Base-by-base conservation (phyloP, 2,113 vertebrate species). In the Erythrocercus mccallii region DNA sequence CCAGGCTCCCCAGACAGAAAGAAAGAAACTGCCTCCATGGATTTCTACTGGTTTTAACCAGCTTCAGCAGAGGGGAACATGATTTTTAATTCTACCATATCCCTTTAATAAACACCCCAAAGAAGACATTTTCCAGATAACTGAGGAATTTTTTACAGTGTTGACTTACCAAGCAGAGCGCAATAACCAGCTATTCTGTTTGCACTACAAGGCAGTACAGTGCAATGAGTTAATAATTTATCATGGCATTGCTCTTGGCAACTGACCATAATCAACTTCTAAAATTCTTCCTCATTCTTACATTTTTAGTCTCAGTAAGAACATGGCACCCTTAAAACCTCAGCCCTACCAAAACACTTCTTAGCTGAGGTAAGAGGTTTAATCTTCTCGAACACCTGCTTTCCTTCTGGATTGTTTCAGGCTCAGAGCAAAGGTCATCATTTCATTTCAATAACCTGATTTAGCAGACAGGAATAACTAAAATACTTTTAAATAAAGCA, bases 161-260 rank as follows among this genome's bases (percentile, higher is more conserved):
- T 96, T 96, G 94, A 92, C 94, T 94, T 94, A 96, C 74, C 58
- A 87, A 96, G 91, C 76, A 81, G 81, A 94, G 93, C 94, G 94
- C 92, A 94, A 94, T 94, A 94, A 97, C 92, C 82, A 94, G 90
- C 86, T 65, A 81, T 53, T 93, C 78, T 95, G 88, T 96, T 96
- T 96, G 92, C 90, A 87, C 88, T 95, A 18, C 0, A 5, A 95
- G 92, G 90, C 86, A 95, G 90, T 91, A 87, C 93, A 91, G 95
- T 92, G 73, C 85, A 96, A 94, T 78, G 87, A 97, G 93, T 97
- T 96, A 96, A 96, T 95, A 84, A 96, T 97, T 97, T 94, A 96
- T 97, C 92, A 73, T 3, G 3, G 92, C 91, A 92, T 7, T 91
- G 89, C 88, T 81, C 86, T 86, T 92, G 81, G 91, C 94, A 94